These are phyloP conservation scores for Drosophila nannoptera DNA, from an alignment of 1,140 invertebrate genomes.

Conservation along the genomic window DNA sequence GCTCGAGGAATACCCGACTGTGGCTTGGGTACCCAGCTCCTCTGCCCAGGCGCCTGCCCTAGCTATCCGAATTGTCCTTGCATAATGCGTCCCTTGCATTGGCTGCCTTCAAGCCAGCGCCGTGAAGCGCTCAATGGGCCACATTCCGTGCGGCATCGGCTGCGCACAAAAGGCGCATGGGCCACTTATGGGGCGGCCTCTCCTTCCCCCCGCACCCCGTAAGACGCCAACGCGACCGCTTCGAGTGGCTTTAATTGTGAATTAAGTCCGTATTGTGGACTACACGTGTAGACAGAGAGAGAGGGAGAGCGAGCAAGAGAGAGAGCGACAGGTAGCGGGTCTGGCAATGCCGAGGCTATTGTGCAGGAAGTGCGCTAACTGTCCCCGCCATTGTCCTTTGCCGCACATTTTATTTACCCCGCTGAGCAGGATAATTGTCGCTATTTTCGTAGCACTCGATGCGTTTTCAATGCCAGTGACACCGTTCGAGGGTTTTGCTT, in stretches of 20 bases:
- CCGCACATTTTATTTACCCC: slow-evolving; percentile 66
- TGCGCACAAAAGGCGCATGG: slow-evolving; percentile 63
- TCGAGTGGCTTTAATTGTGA: slow-evolving; percentile 79
- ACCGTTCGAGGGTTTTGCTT: slow-evolving; percentile 51
- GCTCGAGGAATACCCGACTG: not conserved
- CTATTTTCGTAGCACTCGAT: slow-evolving; percentile 71
- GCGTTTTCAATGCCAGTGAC: slow-evolving; percentile 69
- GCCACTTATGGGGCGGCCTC: slow-evolving; percentile 69
- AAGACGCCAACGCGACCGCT: slow-evolving; percentile 21
- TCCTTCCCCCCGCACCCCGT: too few relatives aligned
- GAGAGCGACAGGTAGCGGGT: not conserved
- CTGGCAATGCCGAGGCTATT: slow-evolving; percentile 71
- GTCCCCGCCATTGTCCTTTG: slow-evolving; percentile 44
- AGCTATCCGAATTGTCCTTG: slow-evolving; percentile 61
- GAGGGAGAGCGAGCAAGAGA: slow-evolving; percentile 2
- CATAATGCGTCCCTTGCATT: slow-evolving; percentile 53
- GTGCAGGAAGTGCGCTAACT: slow-evolving; percentile 49
- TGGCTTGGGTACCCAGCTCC: slow-evolving; percentile 1
- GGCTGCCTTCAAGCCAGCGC: slow-evolving; percentile 28
- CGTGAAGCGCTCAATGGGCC: slow-evolving; percentile 47
- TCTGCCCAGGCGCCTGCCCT: slow-evolving; percentile 26
- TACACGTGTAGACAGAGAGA: slow-evolving; percentile 37
- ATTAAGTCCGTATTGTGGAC: slow-evolving; percentile 78
- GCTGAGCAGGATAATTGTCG: slow-evolving; percentile 70
- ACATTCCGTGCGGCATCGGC: slow-evolving; percentile 36